These are phyloP conservation scores for Urophycis tenuis DNA, from an alignment of 2,797 vertebrate genomes.

Conservation along the genomic window DNA sequence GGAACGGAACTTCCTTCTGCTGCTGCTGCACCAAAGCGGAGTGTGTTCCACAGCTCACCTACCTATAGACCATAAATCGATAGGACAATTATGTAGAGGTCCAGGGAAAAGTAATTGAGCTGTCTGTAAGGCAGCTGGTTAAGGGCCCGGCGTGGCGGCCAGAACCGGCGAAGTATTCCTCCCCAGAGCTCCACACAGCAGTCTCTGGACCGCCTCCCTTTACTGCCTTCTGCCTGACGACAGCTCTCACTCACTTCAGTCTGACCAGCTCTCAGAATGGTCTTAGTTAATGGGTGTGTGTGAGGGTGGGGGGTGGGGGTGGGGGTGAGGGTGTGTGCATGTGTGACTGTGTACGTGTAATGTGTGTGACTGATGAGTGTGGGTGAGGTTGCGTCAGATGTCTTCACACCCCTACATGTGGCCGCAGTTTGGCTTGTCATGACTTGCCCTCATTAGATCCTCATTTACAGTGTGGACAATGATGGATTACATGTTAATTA, in stretches of 20 bases:
- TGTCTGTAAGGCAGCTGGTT: conserved; percentile 5
- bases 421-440: neutral
- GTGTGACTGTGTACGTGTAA: conserved; percentile 4
- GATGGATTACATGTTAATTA: conserved; percentile 44
- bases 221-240: neutral
- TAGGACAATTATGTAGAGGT: conserved; percentile 18
- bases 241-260: neutral
- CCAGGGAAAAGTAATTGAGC: conserved; percentile 32
- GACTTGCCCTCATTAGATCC: conserved; percentile 18
- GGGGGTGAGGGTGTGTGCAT: conserved; percentile 4
- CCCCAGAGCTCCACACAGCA: neutral
- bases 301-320: neutral
- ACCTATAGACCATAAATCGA: conserved; percentile 19
- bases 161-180: neutral
- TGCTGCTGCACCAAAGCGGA: neutral
- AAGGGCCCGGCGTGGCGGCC: neutral
- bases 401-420: neutral
- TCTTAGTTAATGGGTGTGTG: neutral
- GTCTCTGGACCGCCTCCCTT: neutral
- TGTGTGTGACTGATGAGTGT: neutral
- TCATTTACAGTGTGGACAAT: conserved; percentile 42
- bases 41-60: neutral
- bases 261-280: neutral
- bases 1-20: neutral
- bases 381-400: neutral